Evolutionary conservation across 2,113 vertebrate species (phyloP), one percentile per base, ranked within the genome.

Genomic region (Atractosteus spatula): DNA sequence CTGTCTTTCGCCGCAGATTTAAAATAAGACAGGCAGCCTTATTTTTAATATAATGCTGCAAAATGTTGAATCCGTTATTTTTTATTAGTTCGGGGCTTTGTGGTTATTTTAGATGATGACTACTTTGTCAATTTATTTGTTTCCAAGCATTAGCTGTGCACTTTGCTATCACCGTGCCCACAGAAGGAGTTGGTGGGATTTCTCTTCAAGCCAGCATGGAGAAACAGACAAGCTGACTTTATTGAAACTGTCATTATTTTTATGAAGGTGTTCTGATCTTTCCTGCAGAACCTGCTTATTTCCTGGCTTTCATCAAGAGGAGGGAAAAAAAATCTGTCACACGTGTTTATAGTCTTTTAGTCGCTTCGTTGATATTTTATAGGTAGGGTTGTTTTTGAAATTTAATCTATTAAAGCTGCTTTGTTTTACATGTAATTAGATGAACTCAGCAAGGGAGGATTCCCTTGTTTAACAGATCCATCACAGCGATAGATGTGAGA

Each of bases 241-340:
- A 47, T 67, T 73, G 17, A 45, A 66, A 42, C 55, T 67, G 42
- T 42, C 64, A 47, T 41, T 61, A 66, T 64, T 71, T 74, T 79
- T 70, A 69, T 85, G 86, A 83, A 84, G 79, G 76, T 72, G 61
- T 11, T 55, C 55, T 54, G 29, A 79, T 79, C 77, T 77, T 80
- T 80, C 78, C 78, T 69, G 77, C 79, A 8, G 62, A 8, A 57
- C 71, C 69, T 76, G 76, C 80, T 81, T 78, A 72, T 73, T 71
- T 66, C 78, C n/a, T 51, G 68, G 73, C 17, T 83, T 79, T 68
- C 4, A 74, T 77, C 78, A 76, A 55, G 44, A 8, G 79, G 77
- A 43, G 17, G 71, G 71, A 2, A 10, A 51, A 10, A 5, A 51
- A 51, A 57, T 72, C 55, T 72, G 79, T 71, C 80, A 72, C 67